Evolutionary conservation across 2,888 invertebrate genomes (phyloP).

Genomic region (Philopedon plagiatum): DNA sequence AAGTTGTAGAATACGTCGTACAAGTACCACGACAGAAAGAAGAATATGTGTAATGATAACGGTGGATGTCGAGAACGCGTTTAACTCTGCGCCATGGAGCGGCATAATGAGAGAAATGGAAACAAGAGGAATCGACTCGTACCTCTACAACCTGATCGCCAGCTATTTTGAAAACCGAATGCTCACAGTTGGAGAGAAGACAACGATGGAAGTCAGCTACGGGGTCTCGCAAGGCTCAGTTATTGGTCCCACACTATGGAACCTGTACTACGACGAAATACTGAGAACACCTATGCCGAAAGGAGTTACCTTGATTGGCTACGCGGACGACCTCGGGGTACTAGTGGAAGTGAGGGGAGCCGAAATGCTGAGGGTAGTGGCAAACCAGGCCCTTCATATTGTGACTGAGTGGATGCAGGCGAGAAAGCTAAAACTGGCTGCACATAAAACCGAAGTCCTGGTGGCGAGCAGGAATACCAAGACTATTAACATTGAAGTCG

Average conservation of each 20-base stretch:
- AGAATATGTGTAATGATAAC: constrained; percentile 11
- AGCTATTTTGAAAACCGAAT: constrained; percentile 10
- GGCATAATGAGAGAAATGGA: background rate
- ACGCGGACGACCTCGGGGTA: background rate
- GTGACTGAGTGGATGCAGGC: background rate
- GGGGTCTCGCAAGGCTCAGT: no score
- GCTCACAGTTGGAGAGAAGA: background rate
- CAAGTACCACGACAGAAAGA: constrained; percentile 2
- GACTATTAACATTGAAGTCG: background rate
- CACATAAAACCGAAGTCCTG: background rate
- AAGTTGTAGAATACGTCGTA: background rate
- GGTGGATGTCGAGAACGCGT: constrained; percentile 20
- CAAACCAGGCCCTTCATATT: background rate
- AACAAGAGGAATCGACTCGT: background rate
- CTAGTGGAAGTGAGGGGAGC: background rate
- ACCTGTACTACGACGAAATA: background rate
- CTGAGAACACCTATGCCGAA: background rate
- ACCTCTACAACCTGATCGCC: constrained; percentile 1
- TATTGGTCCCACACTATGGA: background rate
- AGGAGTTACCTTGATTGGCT: background rate
- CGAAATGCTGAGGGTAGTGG: background rate
- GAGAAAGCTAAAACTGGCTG: background rate
- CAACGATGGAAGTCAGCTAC: background rate
- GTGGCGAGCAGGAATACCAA: background rate
- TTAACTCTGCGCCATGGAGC: background rate